Conservation (phyloP, 2,888 invertebrate genomes). For the Nomada goodeniana region DNA sequence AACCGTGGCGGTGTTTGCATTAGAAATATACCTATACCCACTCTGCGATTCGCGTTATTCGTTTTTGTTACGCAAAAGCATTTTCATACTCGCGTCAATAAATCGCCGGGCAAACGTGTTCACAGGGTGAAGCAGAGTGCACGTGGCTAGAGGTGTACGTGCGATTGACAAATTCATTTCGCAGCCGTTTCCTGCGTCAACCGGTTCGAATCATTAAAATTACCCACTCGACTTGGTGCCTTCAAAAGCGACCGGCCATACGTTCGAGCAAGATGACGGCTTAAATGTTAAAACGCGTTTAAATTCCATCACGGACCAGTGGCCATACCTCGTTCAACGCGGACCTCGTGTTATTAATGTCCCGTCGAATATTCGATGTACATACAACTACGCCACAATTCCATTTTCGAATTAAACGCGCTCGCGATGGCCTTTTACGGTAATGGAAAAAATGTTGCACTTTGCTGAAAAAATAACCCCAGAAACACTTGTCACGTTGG, state of each 20-base stretch:
- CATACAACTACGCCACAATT: constrained; percentile 13
- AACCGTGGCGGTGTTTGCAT: too few species aligned
- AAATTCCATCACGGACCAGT: constrained; percentile 40
- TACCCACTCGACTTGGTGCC: constrained; percentile 61
- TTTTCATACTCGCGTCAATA: constrained; percentile 10
- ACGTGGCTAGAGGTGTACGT: neutral
- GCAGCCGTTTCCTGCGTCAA: constrained; percentile 52
- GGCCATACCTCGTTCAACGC: constrained; percentile 16
- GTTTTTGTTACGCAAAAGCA: neutral
- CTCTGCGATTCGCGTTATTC: neutral
- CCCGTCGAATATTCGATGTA: constrained; percentile 22
- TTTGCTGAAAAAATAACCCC: neutral
- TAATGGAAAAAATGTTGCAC: neutral
- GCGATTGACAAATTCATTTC: constrained; percentile 63
- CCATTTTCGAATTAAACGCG: constrained; percentile 36
- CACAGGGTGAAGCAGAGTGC: too few species aligned
- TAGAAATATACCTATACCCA: too few species aligned
- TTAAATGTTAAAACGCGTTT: constrained; percentile 62
- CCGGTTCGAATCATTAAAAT: constrained; percentile 66
- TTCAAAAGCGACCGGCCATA: constrained; percentile 56
- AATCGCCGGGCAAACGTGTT: constrained; percentile 22
- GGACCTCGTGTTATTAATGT: constrained; percentile 47
- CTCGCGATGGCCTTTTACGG: neutral
- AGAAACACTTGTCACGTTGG: too few species aligned
- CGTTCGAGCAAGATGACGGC: constrained; percentile 47